phyloP scores from a whole-genome alignment of 2,797 vertebrate genomes.

The Adelosebastes latens region DNA sequence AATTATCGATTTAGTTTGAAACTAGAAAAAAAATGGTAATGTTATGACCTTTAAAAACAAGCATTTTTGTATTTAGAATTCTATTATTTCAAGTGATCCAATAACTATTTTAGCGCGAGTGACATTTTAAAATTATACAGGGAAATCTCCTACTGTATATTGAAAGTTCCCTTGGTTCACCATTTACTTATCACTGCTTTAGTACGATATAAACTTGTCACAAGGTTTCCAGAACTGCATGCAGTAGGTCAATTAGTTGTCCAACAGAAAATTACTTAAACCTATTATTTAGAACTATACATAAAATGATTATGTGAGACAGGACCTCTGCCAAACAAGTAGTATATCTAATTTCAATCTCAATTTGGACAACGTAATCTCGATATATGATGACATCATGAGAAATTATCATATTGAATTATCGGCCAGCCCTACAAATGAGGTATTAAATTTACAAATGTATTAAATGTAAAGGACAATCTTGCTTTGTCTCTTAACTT shows the following conservation, averaged over 20 bases:
- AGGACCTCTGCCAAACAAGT: neutral
- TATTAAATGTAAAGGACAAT: neutral
- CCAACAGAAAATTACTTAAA: neutral
- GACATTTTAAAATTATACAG: neutral
- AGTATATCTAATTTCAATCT: no score
- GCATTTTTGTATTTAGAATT: neutral
- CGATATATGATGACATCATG: no score
- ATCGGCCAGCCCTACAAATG: neutral
- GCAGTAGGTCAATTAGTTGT: neutral
- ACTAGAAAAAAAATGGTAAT: neutral
- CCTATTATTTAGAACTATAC: neutral
- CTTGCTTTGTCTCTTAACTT: neutral
- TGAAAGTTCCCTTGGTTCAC: neutral
- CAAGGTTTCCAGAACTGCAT: neutral
- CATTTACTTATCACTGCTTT: neutral
- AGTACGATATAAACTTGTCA: neutral
- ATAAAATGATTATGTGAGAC: neutral
- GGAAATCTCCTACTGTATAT: neutral
- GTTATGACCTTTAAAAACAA: conserved; percentile 14
- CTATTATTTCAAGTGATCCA: neutral
- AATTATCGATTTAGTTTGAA: conserved; percentile 84
- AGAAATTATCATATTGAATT: no score
- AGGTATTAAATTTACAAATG: neutral
- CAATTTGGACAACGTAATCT: no score
- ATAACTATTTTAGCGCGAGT: neutral